phyloP scores from a whole-genome alignment of 2,797 vertebrate species.

The Diglossa cyanea region DNA sequence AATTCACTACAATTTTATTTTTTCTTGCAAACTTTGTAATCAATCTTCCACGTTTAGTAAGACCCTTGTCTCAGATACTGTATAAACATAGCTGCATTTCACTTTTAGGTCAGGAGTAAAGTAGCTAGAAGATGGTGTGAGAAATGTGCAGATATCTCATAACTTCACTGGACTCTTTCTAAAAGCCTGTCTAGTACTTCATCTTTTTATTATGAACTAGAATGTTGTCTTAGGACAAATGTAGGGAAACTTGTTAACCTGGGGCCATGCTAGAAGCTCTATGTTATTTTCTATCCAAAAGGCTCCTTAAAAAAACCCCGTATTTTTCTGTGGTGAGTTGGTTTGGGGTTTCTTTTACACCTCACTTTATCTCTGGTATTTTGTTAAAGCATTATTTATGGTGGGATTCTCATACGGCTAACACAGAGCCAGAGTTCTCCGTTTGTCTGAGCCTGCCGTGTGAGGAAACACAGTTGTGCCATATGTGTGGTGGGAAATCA shows the following conservation, averaged over 20 bases:
- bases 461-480: neutral
- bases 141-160: neutral
- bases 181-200: neutral
- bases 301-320: neutral
- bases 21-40: neutral
- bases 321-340: neutral
- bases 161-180: neutral
- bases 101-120: neutral
- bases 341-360: neutral
- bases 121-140: neutral
- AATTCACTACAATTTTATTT: neutral
- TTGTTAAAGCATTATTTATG: neutral
- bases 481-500: neutral
- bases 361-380: neutral
- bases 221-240: neutral
- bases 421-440: neutral
- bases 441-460: neutral
- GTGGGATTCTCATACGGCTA: neutral
- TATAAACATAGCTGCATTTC: neutral
- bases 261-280: neutral
- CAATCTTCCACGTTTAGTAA: neutral
- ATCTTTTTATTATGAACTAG: neutral
- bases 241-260: neutral
- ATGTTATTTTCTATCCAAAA: neutral
- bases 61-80: neutral